Percentiles rank a stretch among this genome's conserved stretches.
Evolutionary conservation across 2,113 vertebrate species (phyloP).

Genomic region (Gadus macrocephalus): DNA sequence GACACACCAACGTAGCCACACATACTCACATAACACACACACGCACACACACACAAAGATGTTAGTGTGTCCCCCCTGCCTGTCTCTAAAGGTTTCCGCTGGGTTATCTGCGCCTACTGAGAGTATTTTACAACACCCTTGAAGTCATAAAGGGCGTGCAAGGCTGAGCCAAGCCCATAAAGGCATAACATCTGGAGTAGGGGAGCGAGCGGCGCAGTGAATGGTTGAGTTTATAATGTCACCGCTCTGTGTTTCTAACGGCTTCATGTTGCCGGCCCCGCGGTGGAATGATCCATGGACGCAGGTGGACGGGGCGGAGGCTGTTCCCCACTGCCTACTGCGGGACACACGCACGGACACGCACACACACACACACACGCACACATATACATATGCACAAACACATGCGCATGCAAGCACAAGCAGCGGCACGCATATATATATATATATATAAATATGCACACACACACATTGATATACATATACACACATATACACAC

Average conservation of each 20-base stretch:
- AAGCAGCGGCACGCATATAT: no score
- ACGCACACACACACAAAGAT: constrained; percentile 7
- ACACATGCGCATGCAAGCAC: no score
- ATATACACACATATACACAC: neutral
- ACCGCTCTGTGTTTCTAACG: constrained; percentile 5
- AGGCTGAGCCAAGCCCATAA: constrained; percentile 28
- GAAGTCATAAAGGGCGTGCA: constrained; percentile 38
- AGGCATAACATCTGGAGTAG: constrained; percentile 35
- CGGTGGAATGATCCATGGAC: neutral
- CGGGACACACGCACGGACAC: no score
- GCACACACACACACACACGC: neutral
- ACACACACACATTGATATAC: no score
- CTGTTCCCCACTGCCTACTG: no score
- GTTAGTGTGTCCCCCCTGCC: neutral
- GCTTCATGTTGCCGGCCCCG: neutral
- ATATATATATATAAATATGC: neutral
- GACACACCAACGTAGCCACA: no score
- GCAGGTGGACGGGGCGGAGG: neutral
- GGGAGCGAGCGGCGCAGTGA: constrained; percentile 11
- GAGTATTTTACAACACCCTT: constrained; percentile 36
- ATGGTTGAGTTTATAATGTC: constrained; percentile 33
- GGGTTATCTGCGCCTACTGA: constrained; percentile 31
- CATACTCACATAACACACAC: no score
- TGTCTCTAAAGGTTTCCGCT: constrained; percentile 27
- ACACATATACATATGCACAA: no score